Evolutionary conservation across 2,888 invertebrate genomes (phyloP), one percentile per base, ranked within the genome.

Genomic region (Chalcosyrphus nemorum): DNA sequence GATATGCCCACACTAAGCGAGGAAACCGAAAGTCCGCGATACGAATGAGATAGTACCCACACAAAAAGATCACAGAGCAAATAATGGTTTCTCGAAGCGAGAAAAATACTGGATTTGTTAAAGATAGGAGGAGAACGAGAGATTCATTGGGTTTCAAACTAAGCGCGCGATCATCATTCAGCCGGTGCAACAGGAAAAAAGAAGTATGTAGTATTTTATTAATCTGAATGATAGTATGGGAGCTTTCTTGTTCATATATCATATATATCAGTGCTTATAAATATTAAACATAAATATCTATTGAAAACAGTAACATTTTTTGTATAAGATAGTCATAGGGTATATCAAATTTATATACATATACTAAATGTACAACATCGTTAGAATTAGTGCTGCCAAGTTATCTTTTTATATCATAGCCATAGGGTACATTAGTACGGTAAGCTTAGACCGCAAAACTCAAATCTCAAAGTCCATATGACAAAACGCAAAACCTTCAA

Each of bases 1-100:
- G 66, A 54, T 41, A 50, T 65, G 50, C 38, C 50, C 35, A 65
- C 50, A 65, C 38, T 65, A 65, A 50, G 35, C 38, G 50, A 65
- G 32, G 35, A 24, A 65, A 38, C 50, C 15, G n/a, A 65, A 24
- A 65, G 24, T 41, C 24, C 50, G 27, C 65, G 50, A 65, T 52
- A 65, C 32, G 65, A 47, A 50, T 66, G 11, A 2, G 32, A 27
- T 38, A 41, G 24, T 38, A n/a, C 29, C 21, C 29, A 68, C 56
- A 45, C 56, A 45, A 56, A 56, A 27, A 38, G 52, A 66, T 66
- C 66, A 38, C 38, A 24, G 41, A 38, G 52, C 41, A 66, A 66
- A 52, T 66, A 54, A 54, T 61, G 27, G 66, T 35, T 27, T 52
- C 52, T 24, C 50, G 21, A 47, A 63, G 13, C 32, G 32, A 47